A percentile compares a stretch with the other conserved stretches of the same genome.
These are phyloP conservation scores for Alligator sinensis DNA, from an alignment of 2,113 vertebrate genomes.

Conservation along the genomic window DNA sequence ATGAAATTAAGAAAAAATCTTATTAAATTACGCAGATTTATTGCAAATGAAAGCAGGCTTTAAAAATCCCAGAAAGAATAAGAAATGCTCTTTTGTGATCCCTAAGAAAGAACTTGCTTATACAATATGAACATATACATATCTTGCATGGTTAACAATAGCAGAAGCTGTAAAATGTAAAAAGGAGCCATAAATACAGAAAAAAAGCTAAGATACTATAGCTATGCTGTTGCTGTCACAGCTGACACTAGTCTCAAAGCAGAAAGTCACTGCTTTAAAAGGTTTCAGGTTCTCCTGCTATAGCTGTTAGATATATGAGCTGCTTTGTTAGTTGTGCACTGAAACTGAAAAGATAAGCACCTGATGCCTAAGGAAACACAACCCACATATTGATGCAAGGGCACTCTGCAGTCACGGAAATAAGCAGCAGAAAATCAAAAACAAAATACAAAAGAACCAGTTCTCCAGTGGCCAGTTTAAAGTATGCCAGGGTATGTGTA, in stretches of 20 bases:
- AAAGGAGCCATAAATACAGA: background rate
- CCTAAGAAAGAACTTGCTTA: background rate
- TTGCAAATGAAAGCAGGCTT: background rate
- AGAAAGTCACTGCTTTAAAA: conserved; percentile 61
- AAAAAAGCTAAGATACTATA: background rate
- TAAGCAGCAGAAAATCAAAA: conserved; percentile 46
- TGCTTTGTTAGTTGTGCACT: conserved; percentile 48
- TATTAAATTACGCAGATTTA: background rate
- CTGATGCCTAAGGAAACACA: conserved; percentile 77
- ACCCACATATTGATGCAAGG: conserved; percentile 56
- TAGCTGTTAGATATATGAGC: conserved; percentile 68
- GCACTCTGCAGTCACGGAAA: conserved; percentile 38
- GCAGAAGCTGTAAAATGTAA: background rate
- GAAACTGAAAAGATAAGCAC: conserved; percentile 67
- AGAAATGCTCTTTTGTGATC: background rate
- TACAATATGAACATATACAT: background rate
- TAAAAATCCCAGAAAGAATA: background rate
- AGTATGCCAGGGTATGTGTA: too few relatives aligned
- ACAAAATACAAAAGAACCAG: conserved; percentile 39
- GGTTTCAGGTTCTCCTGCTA: conserved; percentile 59
- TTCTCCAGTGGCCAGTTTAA: conserved; percentile 7
- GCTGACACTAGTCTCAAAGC: conserved; percentile 41
- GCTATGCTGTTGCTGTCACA: conserved; percentile 58
- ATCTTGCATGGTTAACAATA: background rate
- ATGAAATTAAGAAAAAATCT: conserved; percentile 37